phyloP scores from a whole-genome alignment of 2,888 invertebrate genomes.

The Tetragonula carbonaria region DNA sequence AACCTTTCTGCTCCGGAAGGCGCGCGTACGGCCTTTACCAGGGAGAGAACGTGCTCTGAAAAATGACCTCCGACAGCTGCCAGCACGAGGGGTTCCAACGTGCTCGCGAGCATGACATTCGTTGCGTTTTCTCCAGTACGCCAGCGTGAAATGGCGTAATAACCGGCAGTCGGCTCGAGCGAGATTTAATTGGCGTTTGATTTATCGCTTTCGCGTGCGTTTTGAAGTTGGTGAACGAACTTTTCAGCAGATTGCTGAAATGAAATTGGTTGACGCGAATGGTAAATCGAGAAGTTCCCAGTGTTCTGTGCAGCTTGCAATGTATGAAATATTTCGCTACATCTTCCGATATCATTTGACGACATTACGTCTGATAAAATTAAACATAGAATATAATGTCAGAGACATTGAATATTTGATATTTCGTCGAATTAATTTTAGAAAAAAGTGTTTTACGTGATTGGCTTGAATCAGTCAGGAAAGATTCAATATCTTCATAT shows the following conservation, averaged over 20 bases:
- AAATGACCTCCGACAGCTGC: conserved; percentile 32
- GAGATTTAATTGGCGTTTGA: not conserved
- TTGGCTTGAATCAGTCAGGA: no score
- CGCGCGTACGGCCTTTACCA: conserved; percentile 1
- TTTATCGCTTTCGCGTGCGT: not conserved
- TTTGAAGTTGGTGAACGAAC: not conserved
- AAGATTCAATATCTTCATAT: no score
- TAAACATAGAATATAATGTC: no score
- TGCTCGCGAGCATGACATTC: conserved; percentile 7
- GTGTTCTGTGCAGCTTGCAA: no score
- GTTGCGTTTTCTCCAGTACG: not conserved
- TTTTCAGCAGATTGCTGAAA: not conserved
- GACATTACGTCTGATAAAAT: no score
- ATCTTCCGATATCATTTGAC: no score
- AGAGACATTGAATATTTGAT: no score
- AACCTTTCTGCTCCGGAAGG: conserved; percentile 47
- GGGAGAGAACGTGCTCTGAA: conserved; percentile 26
- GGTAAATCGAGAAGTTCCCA: no score
- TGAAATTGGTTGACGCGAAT: not conserved
- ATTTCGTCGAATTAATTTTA: no score
- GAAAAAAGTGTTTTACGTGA: no score
- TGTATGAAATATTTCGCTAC: no score
- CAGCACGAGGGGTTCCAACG: not conserved
- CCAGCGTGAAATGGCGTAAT: not conserved
- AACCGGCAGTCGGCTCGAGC: not conserved